Percentiles rank a stretch among this genome's conserved stretches.
These are phyloP conservation scores for Drosophila micromelanica DNA, from an alignment of 1,140 invertebrate species.

Conservation along the genomic window DNA sequence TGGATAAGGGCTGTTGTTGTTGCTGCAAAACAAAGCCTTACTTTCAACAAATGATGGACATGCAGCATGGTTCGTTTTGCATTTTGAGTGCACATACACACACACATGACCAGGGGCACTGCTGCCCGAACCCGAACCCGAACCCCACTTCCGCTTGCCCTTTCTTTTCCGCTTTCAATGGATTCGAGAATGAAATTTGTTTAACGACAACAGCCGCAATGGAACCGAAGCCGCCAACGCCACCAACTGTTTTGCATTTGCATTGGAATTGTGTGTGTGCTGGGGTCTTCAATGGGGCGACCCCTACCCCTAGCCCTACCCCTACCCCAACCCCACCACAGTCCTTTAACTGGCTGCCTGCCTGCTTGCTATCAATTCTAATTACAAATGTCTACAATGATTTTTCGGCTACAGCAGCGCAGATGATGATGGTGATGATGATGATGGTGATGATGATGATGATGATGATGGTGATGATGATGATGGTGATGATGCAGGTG, in stretches of 20 bases:
- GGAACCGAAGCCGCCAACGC: constrained; percentile 9
- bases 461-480: constrained; percentile 19
- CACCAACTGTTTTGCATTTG: constrained; percentile 15
- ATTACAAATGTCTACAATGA: constrained; percentile 82
- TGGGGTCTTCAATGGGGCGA: not conserved
- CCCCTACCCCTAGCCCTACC: not conserved
- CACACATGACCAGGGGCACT: constrained; percentile 17
- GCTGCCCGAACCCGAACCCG: not conserved
- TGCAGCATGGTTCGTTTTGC: constrained; percentile 32
- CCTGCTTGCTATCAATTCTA: constrained; percentile 78
- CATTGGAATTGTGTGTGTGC: constrained; percentile 24
- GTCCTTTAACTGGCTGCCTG: constrained; percentile 23
- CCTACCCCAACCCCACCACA: not conserved
- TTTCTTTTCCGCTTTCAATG: constrained; percentile 8
- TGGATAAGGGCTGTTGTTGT: constrained; percentile 1
- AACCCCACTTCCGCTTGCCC: no score
- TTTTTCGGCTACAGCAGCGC: constrained; percentile 65
- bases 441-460: constrained; percentile 23
- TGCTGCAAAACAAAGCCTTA: constrained; percentile 17
- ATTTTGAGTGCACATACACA: constrained; percentile 47
- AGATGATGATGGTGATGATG: constrained; percentile 13
- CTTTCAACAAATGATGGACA: constrained; percentile 70
- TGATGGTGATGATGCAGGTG: constrained; percentile 41
- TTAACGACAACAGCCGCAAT: constrained; percentile 64
- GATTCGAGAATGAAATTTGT: constrained; percentile 69